Conservation (phyloP, 2,113 vertebrate species). For the Parus major region DNA sequence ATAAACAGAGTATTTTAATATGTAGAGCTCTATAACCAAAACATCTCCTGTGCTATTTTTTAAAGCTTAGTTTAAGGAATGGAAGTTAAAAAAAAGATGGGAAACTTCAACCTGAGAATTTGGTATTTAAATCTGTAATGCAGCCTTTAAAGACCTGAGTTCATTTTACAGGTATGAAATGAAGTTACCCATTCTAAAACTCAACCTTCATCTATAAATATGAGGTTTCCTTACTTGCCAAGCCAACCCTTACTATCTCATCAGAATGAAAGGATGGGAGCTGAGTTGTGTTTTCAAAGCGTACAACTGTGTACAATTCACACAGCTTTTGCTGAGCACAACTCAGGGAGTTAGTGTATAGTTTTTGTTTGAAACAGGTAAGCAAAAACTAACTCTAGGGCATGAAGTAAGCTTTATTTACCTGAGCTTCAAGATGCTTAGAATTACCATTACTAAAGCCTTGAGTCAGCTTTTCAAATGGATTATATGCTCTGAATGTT, state of each 20-base stretch:
- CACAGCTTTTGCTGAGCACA: background rate
- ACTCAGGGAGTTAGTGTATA: background rate
- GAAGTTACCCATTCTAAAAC: background rate
- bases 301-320: background rate
- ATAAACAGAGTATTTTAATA: background rate
- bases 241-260: background rate
- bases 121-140: background rate
- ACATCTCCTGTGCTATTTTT: background rate
- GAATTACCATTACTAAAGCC: background rate
- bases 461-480: background rate
- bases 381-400: background rate
- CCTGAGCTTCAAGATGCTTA: background rate
- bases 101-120: background rate
- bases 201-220: background rate
- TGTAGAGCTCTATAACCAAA: background rate
- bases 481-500: background rate
- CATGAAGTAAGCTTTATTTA: background rate
- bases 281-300: background rate
- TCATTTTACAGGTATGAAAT: background rate
- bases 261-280: background rate
- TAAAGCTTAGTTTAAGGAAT: background rate
- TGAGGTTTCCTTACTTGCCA: background rate
- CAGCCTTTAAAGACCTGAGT: background rate
- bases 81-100: background rate
- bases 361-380: background rate